These are phyloP conservation scores for Watsonalla binaria DNA, from an alignment of 2,888 invertebrate genomes.

Conservation along the genomic window DNA sequence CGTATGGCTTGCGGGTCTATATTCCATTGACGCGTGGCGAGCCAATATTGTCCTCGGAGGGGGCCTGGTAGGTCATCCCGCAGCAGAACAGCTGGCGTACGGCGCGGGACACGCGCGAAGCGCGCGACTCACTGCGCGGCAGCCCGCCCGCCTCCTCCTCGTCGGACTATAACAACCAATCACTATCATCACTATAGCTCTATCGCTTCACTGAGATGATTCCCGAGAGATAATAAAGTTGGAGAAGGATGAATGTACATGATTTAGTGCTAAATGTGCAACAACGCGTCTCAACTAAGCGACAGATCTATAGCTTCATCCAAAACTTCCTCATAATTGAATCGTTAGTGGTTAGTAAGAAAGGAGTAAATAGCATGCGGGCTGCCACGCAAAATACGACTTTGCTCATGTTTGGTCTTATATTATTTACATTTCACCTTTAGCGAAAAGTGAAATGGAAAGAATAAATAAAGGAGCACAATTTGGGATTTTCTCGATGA, in stretches of 20 bases:
- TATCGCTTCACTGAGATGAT: slow-evolving; percentile 1
- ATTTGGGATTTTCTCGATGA: too few species aligned
- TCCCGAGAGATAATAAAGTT: too few species aligned
- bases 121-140: slow-evolving; percentile 62
- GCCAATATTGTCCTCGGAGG: slow-evolving; percentile 57
- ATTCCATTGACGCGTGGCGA: slow-evolving; percentile 35
- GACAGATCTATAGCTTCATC: too few species aligned
- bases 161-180: slow-evolving; percentile 57
- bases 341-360: not conserved
- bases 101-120: slow-evolving; percentile 55
- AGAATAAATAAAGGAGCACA: too few species aligned
- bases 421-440: too few species aligned
- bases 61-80: slow-evolving; percentile 50
- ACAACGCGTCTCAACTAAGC: too few species aligned
- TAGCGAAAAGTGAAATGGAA: too few species aligned
- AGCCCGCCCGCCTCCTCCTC: slow-evolving; percentile 68
- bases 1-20: slow-evolving; percentile 25
- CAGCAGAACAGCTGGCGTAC: slow-evolving; percentile 66
- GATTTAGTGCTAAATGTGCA: too few species aligned
- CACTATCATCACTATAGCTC: slow-evolving; percentile 10
- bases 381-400: slow-evolving; percentile 37
- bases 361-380: slow-evolving; percentile 28
- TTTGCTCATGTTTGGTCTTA: too few species aligned
- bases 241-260: too few species aligned
- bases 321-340: too few species aligned